phyloP scores from a whole-genome alignment of 35 echinoderm and acorn worm genomes.

The Patiria miniata region DNA sequence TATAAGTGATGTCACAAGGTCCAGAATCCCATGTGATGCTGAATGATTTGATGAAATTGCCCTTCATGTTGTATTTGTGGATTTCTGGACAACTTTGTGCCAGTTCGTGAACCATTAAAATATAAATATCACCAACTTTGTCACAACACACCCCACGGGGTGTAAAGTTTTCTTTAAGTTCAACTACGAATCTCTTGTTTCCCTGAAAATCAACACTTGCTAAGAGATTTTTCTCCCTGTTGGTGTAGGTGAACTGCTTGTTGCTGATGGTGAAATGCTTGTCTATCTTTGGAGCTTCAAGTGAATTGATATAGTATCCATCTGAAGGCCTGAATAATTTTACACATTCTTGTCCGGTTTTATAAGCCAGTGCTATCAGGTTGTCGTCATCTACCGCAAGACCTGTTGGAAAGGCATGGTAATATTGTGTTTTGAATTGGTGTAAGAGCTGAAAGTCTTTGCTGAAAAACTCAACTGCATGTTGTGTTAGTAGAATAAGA shows the following conservation, averaged over 20 bases:
- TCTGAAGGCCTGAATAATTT: neutral
- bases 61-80: no score
- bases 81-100: no score
- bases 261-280: neutral
- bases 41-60: no score
- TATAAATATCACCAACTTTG: neutral
- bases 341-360: neutral
- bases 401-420: neutral
- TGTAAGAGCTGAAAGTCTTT: slow-evolving; percentile 21
- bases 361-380: slow-evolving; percentile 34
- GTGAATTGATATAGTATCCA: neutral
- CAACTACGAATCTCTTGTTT: neutral
- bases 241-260: neutral
- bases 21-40: no score
- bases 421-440: neutral
- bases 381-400: slow-evolving; percentile 26
- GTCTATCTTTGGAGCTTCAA: neutral
- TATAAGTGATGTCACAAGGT: no score
- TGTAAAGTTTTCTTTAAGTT: neutral
- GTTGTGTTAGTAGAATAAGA: neutral
- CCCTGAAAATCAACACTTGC: no score
- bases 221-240: no score
- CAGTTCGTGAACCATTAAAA: no score
- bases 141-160: neutral
- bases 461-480: neutral